phyloP scores from a whole-genome alignment of 1,140 invertebrate species.

The Agraylea sexmaculata region DNA sequence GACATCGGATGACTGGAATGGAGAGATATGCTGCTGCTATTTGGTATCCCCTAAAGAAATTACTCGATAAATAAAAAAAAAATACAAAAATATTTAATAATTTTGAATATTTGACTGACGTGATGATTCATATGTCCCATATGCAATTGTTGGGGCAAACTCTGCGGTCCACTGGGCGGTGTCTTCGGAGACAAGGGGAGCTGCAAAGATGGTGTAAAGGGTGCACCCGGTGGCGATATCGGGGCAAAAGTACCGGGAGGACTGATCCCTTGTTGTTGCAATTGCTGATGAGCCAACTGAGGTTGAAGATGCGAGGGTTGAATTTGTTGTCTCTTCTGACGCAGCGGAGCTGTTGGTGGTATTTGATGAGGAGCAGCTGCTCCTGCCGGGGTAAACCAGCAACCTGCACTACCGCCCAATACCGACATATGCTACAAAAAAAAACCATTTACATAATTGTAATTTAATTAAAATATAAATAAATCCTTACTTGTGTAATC shows the following conservation, averaged over 20 bases:
- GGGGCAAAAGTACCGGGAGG: slow-evolving; percentile 9
- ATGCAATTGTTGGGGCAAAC: slow-evolving; percentile 5
- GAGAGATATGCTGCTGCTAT: slow-evolving; percentile 10
- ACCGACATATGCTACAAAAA: slow-evolving; percentile 19
- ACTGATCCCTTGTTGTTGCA: slow-evolving; percentile 4
- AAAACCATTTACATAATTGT: background rate
- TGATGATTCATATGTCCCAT: slow-evolving; percentile 17
- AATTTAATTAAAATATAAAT: background rate
- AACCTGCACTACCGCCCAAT: slow-evolving; percentile 19
- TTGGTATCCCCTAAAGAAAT: slow-evolving; percentile 10
- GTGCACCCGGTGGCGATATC: slow-evolving; percentile 10
- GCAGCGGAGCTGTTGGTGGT: slow-evolving; percentile 18
- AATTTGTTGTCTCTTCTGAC: slow-evolving; percentile 15
- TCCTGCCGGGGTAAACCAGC: slow-evolving; percentile 18
- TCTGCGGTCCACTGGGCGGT: slow-evolving; percentile 13
- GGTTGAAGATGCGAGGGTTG: slow-evolving; percentile 7
- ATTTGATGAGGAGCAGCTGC: slow-evolving; percentile 18
- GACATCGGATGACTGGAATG: slow-evolving; percentile 15
- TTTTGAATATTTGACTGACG: slow-evolving; percentile 7
- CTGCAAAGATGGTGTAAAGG: slow-evolving; percentile 7
- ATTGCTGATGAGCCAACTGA: slow-evolving; percentile 1
- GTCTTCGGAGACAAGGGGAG: slow-evolving; percentile 15
- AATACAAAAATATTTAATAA: background rate
- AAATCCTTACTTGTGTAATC: slow-evolving; percentile 16
- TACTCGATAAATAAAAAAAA: slow-evolving; percentile 14